Conservation (phyloP, 1,140 invertebrate species). For the Hyposmocoma kahamanoa region DNA sequence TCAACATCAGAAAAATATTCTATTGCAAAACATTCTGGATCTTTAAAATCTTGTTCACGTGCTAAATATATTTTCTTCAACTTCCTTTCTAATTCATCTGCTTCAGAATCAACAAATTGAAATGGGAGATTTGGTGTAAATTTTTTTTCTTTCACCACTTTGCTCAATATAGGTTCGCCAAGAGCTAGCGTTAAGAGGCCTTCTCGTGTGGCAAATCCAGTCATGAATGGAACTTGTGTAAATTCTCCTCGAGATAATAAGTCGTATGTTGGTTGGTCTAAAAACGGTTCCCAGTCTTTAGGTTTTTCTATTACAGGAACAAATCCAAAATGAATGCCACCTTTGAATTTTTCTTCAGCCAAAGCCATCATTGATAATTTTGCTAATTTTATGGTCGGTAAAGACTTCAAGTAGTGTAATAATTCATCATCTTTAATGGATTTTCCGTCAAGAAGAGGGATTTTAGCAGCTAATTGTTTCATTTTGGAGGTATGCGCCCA, state of each 20-base stretch:
- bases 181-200: slow-evolving; percentile 41
- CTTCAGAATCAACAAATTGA: slow-evolving; percentile 30
- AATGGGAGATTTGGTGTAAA: slow-evolving; percentile 47
- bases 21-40: slow-evolving; percentile 43
- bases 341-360: slow-evolving; percentile 25
- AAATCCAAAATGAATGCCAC: slow-evolving; percentile 56
- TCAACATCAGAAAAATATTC: slow-evolving; percentile 60
- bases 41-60: slow-evolving; percentile 29
- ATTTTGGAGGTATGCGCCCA: slow-evolving; percentile 78
- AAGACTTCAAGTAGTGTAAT: slow-evolving; percentile 39
- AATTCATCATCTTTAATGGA: slow-evolving; percentile 32
- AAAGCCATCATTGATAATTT: slow-evolving; percentile 28
- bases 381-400: slow-evolving; percentile 44
- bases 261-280: slow-evolving; percentile 46
- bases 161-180: slow-evolving; percentile 22
- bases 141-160: slow-evolving; percentile 36
- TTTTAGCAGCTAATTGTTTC: slow-evolving; percentile 64
- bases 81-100: slow-evolving; percentile 34
- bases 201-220: slow-evolving; percentile 54
- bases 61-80: slow-evolving; percentile 51
- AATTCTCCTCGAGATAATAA: slow-evolving; percentile 46
- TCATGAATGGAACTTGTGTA: slow-evolving; percentile 54
- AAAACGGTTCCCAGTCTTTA: slow-evolving; percentile 54
- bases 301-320: slow-evolving; percentile 55
- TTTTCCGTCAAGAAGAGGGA: slow-evolving; percentile 28